A percentile compares a stretch with the other conserved stretches of the same genome.
These are phyloP conservation scores for Epistrophe grossulariae DNA, from an alignment of 2,888 invertebrate species.

Conservation along the genomic window DNA sequence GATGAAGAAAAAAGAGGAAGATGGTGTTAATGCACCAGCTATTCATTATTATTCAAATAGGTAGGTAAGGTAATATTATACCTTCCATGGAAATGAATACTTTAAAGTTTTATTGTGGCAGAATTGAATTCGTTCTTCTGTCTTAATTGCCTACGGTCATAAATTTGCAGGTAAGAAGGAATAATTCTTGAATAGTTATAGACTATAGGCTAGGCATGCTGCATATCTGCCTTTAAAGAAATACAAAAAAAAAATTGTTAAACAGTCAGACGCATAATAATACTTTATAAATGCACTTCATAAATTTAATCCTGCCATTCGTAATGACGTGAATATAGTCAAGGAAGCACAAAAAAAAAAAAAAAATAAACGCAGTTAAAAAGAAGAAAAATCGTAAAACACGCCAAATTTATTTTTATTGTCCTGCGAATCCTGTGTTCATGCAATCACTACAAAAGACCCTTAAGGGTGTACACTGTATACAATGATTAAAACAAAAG, in stretches of 20 bases:
- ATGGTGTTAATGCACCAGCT: neutral
- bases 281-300: slow-evolving; percentile 43
- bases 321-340: slow-evolving; percentile 25
- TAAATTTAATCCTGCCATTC: slow-evolving; percentile 46
- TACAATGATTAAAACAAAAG: slow-evolving; percentile 62
- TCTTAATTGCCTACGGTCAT: slow-evolving; percentile 45
- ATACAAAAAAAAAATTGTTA: neutral
- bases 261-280: slow-evolving; percentile 39
- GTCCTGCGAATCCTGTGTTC: slow-evolving; percentile 46
- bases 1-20: neutral
- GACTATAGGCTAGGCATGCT: neutral
- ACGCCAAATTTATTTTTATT: slow-evolving; percentile 74
- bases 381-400: slow-evolving; percentile 56
- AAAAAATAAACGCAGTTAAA: neutral
- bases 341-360: neutral
- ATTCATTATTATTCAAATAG: slow-evolving; percentile 5
- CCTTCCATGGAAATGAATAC: neutral
- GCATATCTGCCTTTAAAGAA: neutral
- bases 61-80: too few relatives aligned
- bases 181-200: neutral
- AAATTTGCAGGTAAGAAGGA: slow-evolving; percentile 51
- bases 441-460: slow-evolving; percentile 47
- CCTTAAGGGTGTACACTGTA: slow-evolving; percentile 33
- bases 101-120: neutral
- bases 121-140: neutral